Evolutionary conservation across 2,797 vertebrate species (phyloP), one percentile per base, ranked within the genome.

Genomic region (Poecilia wingei): DNA sequence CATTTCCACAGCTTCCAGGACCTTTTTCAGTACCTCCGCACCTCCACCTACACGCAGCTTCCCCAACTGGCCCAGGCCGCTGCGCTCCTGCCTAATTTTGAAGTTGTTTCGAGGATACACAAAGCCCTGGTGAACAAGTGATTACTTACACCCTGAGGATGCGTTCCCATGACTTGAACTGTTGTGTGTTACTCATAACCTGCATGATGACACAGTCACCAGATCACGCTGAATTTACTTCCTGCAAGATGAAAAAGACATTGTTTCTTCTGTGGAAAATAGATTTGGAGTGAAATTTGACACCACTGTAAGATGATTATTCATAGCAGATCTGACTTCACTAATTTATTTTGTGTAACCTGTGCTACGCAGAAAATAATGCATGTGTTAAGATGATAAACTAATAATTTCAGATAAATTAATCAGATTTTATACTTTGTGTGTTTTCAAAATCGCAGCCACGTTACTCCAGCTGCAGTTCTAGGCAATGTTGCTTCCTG

Each of bases 11-110:
- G 85, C 74, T 94, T 94, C 79, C 89, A 90, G 83, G 93, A 95
- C 64, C 89, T 95, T 59, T 94, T 94, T 70, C 90, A 91, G 72
- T 93, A 94, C 79, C 89, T 94, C 69, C 82, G 88, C 59, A 92
- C 93, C 47, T 94, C 94, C 80, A 94, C 90, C 20, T 90, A 92
- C 83, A 93, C 86, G 10, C 86, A 91, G 47, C 84, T 94, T 84
- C 92, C 92, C 46, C 91, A 93, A 41, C 89, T 93, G 85, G 89
- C 91, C 72, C 89, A 89, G 77, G 89, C 92, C 12, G 88, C 92
- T 45, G 87, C 88, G 0, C 91, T 93, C 33, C 51, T 93, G 68
- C 92, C 91, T 39, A 69, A 86, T 66, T 88, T 91, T 64, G 80
- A 92, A 66, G 75, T 88, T 47, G 87, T 94, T 82, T 87, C 91